A percentile compares a stretch with the other conserved stretches of the same genome.
Evolutionary conservation across 2,888 invertebrate genomes (phyloP).

Genomic region (Cheilosia vulpina): DNA sequence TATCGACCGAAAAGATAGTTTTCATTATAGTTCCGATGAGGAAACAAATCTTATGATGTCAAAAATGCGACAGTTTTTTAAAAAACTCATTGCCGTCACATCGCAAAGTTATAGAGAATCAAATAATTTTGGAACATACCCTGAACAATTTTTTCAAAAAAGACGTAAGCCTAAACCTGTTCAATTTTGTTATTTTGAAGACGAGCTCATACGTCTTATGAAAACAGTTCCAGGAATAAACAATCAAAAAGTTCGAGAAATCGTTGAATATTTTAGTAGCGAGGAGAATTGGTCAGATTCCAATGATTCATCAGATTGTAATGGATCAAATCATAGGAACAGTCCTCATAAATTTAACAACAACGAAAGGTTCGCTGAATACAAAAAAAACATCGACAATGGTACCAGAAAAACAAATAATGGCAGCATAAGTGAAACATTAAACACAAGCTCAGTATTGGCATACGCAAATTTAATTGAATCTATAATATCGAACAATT

Average conservation of each 20-base stretch:
- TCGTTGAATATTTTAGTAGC: conserved; percentile 95
- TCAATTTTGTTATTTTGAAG: conserved; percentile 94
- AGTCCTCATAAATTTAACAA: conserved; percentile 85
- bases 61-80: conserved; percentile 96
- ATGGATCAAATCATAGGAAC: conserved; percentile 93
- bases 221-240: conserved; percentile 96
- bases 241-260: conserved; percentile 95
- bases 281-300: conserved; percentile 98
- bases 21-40: conserved; percentile 96
- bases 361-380: conserved; percentile 89
- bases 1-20: conserved; percentile 93
- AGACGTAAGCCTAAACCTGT: conserved; percentile 89
- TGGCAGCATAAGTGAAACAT: conserved; percentile 83
- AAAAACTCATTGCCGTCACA: conserved; percentile 91
- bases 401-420: conserved; percentile 84
- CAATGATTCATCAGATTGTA: conserved; percentile 96
- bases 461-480: conserved; percentile 95
- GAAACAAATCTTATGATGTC: conserved; percentile 98
- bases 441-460: conserved; percentile 91
- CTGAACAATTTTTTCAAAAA: conserved; percentile 75
- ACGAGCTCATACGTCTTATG: conserved; percentile 94
- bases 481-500: conserved; percentile 86
- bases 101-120: conserved; percentile 80
- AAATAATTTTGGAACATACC: conserved; percentile 83
- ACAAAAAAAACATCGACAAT: conserved; percentile 86